These are phyloP conservation scores for Andricus curvator DNA, from an alignment of 2,888 invertebrate genomes.

Conservation along the genomic window DNA sequence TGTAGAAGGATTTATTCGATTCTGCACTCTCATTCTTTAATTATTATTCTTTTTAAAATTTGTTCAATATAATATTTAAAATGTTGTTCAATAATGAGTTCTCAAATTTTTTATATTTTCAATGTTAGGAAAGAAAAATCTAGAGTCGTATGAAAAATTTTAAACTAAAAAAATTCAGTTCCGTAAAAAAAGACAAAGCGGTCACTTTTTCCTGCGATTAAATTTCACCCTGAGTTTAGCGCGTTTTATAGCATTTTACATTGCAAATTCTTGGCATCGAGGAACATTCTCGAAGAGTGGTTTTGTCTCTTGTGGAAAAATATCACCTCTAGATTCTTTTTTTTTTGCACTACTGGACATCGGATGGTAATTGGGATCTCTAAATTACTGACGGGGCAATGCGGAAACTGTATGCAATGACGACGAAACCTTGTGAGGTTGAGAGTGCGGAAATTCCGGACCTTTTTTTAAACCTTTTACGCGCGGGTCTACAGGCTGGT, in stretches of 20 bases:
- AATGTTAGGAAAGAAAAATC: no score
- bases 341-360: conserved; percentile 14
- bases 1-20: no score
- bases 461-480: background rate
- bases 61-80: no score
- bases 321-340: conserved; percentile 6
- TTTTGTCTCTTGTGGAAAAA: conserved; percentile 17
- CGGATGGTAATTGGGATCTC: conserved; percentile 34
- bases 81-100: no score
- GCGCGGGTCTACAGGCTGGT: no score
- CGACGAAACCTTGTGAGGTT: conserved; percentile 2
- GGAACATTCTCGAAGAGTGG: conserved; percentile 21
- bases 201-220: background rate
- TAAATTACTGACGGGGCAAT: conserved; percentile 34
- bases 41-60: no score
- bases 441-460: conserved; percentile 25
- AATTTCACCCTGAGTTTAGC: conserved; percentile 10
- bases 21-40: no score
- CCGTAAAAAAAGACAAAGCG: conserved; percentile 4
- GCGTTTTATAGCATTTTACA: conserved; percentile 19
- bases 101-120: no score
- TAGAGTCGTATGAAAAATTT: background rate
- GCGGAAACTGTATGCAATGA: conserved; percentile 13
- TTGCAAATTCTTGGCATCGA: conserved; percentile 33
- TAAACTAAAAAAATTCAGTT: background rate